Evolutionary conservation across 2,797 vertebrate species (phyloP), one percentile per base, ranked within the genome.

Genomic region (Sebastes steindachneri): DNA sequence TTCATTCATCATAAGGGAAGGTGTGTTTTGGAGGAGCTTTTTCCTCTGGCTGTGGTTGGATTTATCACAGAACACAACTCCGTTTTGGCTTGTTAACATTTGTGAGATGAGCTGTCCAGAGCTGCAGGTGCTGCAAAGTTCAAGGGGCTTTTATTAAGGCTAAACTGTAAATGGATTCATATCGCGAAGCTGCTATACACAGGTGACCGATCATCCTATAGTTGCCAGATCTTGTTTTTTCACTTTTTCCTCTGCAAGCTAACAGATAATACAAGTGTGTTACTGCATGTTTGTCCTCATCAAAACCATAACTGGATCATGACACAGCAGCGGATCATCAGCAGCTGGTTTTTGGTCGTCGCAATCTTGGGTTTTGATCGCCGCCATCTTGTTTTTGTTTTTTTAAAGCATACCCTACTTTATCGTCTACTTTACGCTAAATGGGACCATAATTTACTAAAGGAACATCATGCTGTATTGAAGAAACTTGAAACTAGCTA

Each of bases 1-100:
- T 89, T 80, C 88, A 93, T 93, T 92, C 70, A 89, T 94, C 89
- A 88, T 54, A 26, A 78, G 58, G 69, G 70, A 59, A 78, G 71
- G 80, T 76, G 75, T 89, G 83, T 74, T 79, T 79, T 62, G 75
- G 41, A 57, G 23, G 79, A 84, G 72, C 75, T 73, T 80, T 88
- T 76, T 51, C 48, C 68, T 74, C 21, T 4, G 66, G 29, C 68
- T 55, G 73, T 66, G 75, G 81, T 86, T 82, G 80, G 84, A 91
- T 92, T 84, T 82, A 89, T 93, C 79, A 84, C 55, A 3, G 64
- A 75, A 72, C 33, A 73, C 33, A 51, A 68, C 70, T 75, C 41
- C 63, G 45, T 54, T 73, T 78, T 33, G 28, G 62, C 75, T 85
- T 88, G 80, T 90, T 91, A 80, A 78, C 84, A 86, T 89, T 78